Percentiles rank a stretch among this genome's conserved stretches.
These are phyloP conservation scores for Cerceris rybyensis DNA, from an alignment of 2,888 invertebrate species.

Conservation along the genomic window DNA sequence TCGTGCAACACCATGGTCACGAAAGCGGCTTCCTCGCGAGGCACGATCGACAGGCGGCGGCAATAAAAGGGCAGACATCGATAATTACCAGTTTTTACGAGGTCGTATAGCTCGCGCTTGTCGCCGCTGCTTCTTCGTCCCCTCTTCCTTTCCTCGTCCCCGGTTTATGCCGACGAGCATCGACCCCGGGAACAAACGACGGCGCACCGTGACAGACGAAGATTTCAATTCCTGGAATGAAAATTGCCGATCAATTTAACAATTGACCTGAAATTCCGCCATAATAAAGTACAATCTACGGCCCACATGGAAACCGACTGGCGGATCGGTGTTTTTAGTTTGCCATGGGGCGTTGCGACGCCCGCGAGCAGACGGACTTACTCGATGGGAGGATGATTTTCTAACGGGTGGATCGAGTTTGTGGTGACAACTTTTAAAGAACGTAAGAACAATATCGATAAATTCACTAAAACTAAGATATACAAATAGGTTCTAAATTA, in stretches of 20 bases:
- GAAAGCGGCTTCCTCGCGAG: slow-evolving; percentile 40
- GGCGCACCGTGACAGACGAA: slow-evolving; percentile 68
- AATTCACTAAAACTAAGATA: no score
- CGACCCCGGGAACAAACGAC: slow-evolving; percentile 64
- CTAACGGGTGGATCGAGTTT: slow-evolving; percentile 42
- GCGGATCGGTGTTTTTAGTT: slow-evolving; percentile 65
- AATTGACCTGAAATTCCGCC: slow-evolving; percentile 79
- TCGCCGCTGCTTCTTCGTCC: slow-evolving; percentile 10
- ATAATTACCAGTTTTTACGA: slow-evolving; percentile 78
- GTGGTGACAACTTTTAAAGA: no score
- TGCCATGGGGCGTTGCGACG: slow-evolving; percentile 54
- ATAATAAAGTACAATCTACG: slow-evolving; percentile 75
- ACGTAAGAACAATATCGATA: no score
- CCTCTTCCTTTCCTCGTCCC: slow-evolving; percentile 19
- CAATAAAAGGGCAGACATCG: slow-evolving; percentile 77
- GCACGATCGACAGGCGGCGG: slow-evolving; percentile 67
- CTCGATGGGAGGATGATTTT: slow-evolving; percentile 22
- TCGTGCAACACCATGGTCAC: slow-evolving; percentile 27
- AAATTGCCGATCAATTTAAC: slow-evolving; percentile 80
- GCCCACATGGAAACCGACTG: slow-evolving; percentile 65
- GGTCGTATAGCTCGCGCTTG: slow-evolving; percentile 58
- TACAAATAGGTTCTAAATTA: no score
- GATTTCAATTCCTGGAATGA: slow-evolving; percentile 79
- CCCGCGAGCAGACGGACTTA: slow-evolving; percentile 36
- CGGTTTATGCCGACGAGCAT: slow-evolving; percentile 57